Conservation (phyloP, 2,113 vertebrate genomes). For the Nyctibius bracteatus region DNA sequence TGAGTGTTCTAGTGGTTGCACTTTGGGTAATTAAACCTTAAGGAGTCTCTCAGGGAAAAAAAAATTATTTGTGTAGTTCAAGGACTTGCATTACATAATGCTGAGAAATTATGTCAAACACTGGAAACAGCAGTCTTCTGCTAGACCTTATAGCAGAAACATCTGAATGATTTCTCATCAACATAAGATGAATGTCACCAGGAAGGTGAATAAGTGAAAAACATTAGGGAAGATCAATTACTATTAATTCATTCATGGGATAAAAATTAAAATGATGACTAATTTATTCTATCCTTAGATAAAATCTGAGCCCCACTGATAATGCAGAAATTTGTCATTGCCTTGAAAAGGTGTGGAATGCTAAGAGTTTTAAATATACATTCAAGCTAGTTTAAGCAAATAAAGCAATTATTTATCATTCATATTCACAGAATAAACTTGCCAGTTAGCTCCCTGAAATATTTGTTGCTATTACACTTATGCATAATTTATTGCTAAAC, state of each 20-base stretch:
- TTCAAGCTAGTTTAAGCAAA: not conserved
- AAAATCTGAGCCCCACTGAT: not conserved
- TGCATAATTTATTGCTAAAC: slow-evolving; percentile 61
- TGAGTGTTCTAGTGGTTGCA: not conserved
- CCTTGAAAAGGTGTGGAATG: not conserved
- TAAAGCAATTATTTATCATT: slow-evolving; percentile 47
- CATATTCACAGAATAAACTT: slow-evolving; percentile 41
- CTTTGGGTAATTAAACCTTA: not conserved
- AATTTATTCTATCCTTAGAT: not conserved
- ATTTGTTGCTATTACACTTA: slow-evolving; percentile 40
- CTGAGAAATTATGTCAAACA: not conserved
- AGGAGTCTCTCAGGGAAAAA: not conserved
- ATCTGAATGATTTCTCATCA: not conserved
- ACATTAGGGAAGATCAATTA: not conserved
- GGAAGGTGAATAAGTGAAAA: not conserved
- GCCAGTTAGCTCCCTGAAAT: slow-evolving; percentile 44
- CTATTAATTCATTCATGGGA: not conserved
- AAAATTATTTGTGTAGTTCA: not conserved
- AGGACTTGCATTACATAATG: not conserved
- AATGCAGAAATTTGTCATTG: not conserved
- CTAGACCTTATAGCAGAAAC: not conserved
- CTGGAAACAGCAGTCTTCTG: not conserved
- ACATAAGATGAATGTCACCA: not conserved
- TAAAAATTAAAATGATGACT: not conserved
- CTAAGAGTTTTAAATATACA: not conserved